Conservation (phyloP, 2,797 vertebrate species). For the Catamblyrhynchus diadema region DNA sequence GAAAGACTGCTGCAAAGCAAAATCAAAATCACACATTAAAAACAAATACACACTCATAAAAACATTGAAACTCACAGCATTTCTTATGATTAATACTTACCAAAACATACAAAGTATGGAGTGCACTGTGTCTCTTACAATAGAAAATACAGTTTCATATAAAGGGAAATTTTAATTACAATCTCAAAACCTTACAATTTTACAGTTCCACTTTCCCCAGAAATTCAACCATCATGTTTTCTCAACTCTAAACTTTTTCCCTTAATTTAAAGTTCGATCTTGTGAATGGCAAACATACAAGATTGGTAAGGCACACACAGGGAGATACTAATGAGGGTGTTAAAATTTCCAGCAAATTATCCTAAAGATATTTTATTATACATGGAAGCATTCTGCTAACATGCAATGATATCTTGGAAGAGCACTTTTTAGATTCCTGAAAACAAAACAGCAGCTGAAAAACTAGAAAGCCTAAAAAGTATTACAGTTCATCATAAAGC, state of each 20-base stretch:
- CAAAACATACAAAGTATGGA: not conserved
- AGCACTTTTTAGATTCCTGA: not conserved
- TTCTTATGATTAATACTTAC: not conserved
- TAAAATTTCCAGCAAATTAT: conserved; percentile 32
- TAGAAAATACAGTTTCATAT: not conserved
- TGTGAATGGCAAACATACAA: not conserved
- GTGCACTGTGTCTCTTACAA: not conserved
- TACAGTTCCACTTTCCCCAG: not conserved
- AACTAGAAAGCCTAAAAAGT: not conserved
- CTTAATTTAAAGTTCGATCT: not conserved
- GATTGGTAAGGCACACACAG: not conserved
- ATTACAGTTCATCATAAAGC: conserved; percentile 20
- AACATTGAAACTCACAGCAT: not conserved
- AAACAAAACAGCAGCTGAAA: conserved; percentile 28
- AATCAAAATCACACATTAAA: not conserved
- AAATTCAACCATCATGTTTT: not conserved
- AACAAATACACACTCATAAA: not conserved
- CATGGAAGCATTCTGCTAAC: not conserved
- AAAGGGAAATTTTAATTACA: not conserved
- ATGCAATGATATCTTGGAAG: conserved; percentile 35
- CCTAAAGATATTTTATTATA: conserved; percentile 25
- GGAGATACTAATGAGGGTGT: not conserved
- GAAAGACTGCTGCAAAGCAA: not conserved
- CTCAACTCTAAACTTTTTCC: not conserved
- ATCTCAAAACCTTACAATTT: not conserved